These are phyloP conservation scores for Ramphastos sulfuratus DNA, from an alignment of 2,113 vertebrate species.

Conservation along the genomic window DNA sequence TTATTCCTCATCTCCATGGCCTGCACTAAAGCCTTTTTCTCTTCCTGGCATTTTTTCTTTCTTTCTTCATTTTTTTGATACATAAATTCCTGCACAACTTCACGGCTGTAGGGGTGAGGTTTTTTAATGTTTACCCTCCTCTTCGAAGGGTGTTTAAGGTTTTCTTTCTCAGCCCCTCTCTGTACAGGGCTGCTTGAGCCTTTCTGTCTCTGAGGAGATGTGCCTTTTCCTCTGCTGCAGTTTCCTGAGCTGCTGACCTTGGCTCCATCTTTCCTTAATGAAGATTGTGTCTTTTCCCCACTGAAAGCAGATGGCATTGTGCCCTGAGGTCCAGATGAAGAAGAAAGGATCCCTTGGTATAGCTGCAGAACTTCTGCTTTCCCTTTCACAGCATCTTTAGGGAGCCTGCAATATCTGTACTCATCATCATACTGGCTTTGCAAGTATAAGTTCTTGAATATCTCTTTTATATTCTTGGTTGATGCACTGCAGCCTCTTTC, in stretches of 20 bases:
- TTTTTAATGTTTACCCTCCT: neutral
- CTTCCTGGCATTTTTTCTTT: constrained; percentile 28
- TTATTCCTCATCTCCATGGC: neutral
- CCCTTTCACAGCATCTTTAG: neutral
- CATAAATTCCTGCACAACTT: constrained; percentile 64
- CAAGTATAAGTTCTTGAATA: neutral
- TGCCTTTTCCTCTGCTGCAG: neutral
- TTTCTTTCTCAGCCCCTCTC: neutral
- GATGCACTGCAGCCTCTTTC: neutral
- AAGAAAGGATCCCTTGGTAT: neutral
- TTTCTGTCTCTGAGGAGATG: neutral
- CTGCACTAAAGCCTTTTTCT: neutral
- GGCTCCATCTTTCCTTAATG: neutral
- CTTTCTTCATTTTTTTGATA: constrained; percentile 28
- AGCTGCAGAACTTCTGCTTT: neutral
- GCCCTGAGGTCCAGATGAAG: neutral
- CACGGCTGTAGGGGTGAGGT: constrained; percentile 2
- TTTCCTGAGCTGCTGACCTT: neutral
- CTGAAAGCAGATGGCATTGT: neutral
- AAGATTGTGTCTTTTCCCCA: neutral
- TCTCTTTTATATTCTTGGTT: neutral
- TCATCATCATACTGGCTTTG: neutral
- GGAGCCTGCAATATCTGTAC: fast-evolving
- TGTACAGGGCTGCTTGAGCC: neutral
- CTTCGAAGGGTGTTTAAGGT: neutral